Evolutionary conservation across 1,140 invertebrate genomes (phyloP), one percentile per base, ranked within the genome.

Genomic region (Lerema accius): DNA sequence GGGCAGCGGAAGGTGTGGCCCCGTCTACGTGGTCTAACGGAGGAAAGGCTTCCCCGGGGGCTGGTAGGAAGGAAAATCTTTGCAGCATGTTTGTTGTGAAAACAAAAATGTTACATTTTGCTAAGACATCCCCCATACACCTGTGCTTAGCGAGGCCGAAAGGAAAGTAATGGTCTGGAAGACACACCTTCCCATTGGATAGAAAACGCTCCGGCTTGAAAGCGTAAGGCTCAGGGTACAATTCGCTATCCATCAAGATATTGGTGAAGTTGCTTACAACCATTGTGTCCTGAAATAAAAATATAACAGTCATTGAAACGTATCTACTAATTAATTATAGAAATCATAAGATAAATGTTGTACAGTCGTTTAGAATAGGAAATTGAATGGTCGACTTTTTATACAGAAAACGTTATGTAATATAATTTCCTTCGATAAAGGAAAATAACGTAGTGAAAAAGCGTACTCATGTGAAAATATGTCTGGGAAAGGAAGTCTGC

Each of bases 191-290:
- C 9, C 95, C 95, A 23, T 93, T 86, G 26, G 94, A 91, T 0
- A 97, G 78, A 80, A 95, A 97, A 66, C 96, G 91, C 66, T 97
- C 95, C 0, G 97, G 97, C 59, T 93, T 92, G 82, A 97, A 97
- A 14, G 89, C 81, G 53, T 95, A 92, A 0, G 96, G 95, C 32
- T 98, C 92, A 78, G 95, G 96, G 48, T 93, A 93, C 13, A 92
- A 79, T 0, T 93, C 87, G 0, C 94, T 92, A 71, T 96, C 94
- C 91, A 95, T 95, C 15, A 97, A 90, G 43, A 96, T 92, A 48
- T 93, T 94, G 60, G 95, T 94, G 69, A 96, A 95, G 80, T 97
- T 98, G n/a, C 94, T 94, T 4, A 97, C 92, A 0, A 98, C 93
- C 92, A 96, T 96, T 14, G 96, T 96, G 62, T 96, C 94, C 94